These are phyloP conservation scores for Gobiocypris rarus DNA, from an alignment of 2,113 vertebrate species.

Conservation along the genomic window DNA sequence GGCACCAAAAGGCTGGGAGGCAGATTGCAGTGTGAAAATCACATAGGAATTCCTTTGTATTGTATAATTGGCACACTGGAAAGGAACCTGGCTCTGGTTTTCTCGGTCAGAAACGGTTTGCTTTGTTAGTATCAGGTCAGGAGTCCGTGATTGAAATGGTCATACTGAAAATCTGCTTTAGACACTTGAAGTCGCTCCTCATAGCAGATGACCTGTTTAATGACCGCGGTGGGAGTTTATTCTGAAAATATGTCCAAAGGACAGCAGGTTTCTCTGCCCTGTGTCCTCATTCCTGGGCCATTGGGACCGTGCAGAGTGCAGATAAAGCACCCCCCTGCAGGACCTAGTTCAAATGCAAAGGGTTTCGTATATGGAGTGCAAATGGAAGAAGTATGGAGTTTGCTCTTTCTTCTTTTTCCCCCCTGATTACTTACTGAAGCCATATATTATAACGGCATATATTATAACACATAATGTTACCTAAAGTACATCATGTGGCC, in stretches of 20 bases:
- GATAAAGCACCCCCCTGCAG: conserved; percentile 17
- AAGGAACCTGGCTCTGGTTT: not conserved
- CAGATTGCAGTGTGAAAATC: not conserved
- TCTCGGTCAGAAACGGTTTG: not conserved
- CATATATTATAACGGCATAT: too few species aligned
- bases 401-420: too few species aligned
- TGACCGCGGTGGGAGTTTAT: not conserved
- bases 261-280: not conserved
- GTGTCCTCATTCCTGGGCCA: conserved; percentile 8
- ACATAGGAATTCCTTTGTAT: not conserved
- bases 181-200: conserved; percentile 2
- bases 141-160: not conserved
- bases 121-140: not conserved
- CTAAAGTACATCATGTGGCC: not conserved
- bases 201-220: conserved; percentile 28
- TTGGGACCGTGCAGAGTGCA: not conserved
- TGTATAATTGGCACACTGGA: not conserved
- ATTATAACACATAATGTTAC: not conserved
- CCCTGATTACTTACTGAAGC: too few species aligned
- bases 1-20: too few species aligned
- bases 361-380: not conserved
- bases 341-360: not conserved
- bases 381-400: too few species aligned
- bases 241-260: conserved; percentile 7
- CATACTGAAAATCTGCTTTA: not conserved